phyloP scores from a whole-genome alignment of 2,113 vertebrate species.

The Cacatua alba region DNA sequence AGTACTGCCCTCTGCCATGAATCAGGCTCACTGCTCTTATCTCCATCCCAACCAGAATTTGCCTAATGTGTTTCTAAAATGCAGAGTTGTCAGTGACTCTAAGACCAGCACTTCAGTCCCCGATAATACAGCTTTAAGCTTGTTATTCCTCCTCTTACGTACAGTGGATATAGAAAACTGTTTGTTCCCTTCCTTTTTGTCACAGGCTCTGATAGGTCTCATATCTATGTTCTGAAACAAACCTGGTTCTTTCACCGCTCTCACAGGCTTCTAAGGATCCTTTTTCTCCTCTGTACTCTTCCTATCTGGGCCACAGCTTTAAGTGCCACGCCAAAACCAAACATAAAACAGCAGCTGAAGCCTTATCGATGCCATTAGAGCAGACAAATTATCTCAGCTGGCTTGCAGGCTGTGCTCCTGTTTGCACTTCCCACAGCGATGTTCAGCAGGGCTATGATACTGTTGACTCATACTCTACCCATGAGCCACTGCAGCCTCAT shows the following conservation, averaged over 20 bases:
- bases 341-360: not conserved
- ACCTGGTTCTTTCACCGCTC: fast-evolving
- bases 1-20: not conserved
- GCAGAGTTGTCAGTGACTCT: not conserved
- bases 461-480: not conserved
- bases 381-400: slow-evolving; percentile 14
- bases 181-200: not conserved
- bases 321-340: not conserved
- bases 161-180: not conserved
- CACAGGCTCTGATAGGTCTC: not conserved
- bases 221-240: not conserved
- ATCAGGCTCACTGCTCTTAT: not conserved
- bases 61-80: not conserved
- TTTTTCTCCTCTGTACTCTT: not conserved
- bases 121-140: not conserved
- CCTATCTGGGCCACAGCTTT: not conserved
- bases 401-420: not conserved
- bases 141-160: not conserved
- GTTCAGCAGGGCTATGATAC: not conserved
- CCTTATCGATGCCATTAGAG: slow-evolving; percentile 29
- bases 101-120: not conserved
- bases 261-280: not conserved
- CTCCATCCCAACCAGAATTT: not conserved
- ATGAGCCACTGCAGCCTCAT: not conserved
- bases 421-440: not conserved